Conservation (phyloP, 2,797 vertebrate genomes). For the Fistularia commersonii region DNA sequence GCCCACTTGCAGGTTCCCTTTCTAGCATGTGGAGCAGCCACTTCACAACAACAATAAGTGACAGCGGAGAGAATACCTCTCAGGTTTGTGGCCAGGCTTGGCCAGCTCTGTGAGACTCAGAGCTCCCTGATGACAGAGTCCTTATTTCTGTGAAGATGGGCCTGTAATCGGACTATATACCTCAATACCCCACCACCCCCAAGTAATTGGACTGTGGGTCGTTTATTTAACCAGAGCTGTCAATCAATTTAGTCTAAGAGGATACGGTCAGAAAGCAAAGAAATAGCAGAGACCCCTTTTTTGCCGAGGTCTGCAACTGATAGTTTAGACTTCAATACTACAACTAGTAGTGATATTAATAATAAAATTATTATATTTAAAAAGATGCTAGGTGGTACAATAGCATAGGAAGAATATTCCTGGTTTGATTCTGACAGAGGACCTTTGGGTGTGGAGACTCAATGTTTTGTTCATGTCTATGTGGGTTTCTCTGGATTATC, state of each 20-base stretch:
- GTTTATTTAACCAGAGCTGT: constrained; percentile 42
- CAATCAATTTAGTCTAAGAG: constrained; percentile 30
- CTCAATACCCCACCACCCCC: constrained; percentile 40
- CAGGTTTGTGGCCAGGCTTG: constrained; percentile 43
- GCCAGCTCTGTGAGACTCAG: constrained; percentile 46
- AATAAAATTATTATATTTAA: no score
- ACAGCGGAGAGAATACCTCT: constrained; percentile 60
- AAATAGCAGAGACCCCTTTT: constrained; percentile 11
- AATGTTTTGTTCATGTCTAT: no score
- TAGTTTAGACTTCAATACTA: no score
- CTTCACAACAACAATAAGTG: constrained; percentile 64
- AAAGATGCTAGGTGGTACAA: no score
- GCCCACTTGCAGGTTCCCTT: constrained; percentile 34
- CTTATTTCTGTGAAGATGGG: constrained; percentile 61
- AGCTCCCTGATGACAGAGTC: constrained; percentile 43
- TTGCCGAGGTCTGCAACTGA: neutral
- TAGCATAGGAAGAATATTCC: no score
- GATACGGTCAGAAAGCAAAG: constrained; percentile 27
- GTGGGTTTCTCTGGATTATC: no score
- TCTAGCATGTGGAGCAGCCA: constrained; percentile 17
- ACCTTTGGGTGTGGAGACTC: no score
- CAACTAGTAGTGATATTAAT: no score
- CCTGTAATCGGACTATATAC: constrained; percentile 52
- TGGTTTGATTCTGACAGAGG: no score
- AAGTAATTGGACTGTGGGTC: constrained; percentile 61